phyloP scores from a whole-genome alignment of 2,113 vertebrate genomes.

The Pedetes capensis region DNA sequence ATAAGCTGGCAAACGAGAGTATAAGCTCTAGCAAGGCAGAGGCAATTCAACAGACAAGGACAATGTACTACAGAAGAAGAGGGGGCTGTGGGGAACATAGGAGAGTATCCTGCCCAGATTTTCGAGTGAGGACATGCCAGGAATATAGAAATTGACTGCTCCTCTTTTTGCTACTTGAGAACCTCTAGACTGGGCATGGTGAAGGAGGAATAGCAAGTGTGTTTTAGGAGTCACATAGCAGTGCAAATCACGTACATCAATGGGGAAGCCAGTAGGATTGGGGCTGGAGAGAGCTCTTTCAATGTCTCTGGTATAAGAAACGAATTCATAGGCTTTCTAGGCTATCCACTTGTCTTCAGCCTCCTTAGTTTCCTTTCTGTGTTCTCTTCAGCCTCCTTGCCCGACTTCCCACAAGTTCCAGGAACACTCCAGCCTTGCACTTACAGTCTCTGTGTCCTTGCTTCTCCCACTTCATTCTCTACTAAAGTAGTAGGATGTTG shows the following conservation, averaged over 20 bases:
- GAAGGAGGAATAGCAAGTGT: not conserved
- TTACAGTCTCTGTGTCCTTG: not conserved
- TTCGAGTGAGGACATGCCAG: not conserved
- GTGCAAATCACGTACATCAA: accelerated
- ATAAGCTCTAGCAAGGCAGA: not conserved
- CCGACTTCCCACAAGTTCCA: not conserved
- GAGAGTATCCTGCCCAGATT: not conserved
- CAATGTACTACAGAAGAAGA: not conserved
- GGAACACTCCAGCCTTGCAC: not conserved
- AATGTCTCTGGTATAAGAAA: not conserved
- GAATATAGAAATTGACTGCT: not conserved
- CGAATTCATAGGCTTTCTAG: not conserved
- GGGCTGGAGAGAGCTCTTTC: not conserved
- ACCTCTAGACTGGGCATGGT: not conserved
- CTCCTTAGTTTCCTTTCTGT: not conserved
- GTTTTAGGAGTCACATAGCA: not conserved
- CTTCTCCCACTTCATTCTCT: not conserved
- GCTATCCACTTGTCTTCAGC: not conserved
- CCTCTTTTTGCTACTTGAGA: not conserved
- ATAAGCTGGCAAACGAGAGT: not conserved
- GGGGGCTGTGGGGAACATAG: not conserved
- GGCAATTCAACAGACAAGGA: not conserved
- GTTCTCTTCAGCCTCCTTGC: not conserved
- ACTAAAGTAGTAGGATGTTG: not conserved
- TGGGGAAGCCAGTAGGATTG: too few species aligned